Evolutionary conservation across 2,113 vertebrate genomes (phyloP), one percentile per base, ranked within the genome.

Genomic region (Aptenodytes forsteri): DNA sequence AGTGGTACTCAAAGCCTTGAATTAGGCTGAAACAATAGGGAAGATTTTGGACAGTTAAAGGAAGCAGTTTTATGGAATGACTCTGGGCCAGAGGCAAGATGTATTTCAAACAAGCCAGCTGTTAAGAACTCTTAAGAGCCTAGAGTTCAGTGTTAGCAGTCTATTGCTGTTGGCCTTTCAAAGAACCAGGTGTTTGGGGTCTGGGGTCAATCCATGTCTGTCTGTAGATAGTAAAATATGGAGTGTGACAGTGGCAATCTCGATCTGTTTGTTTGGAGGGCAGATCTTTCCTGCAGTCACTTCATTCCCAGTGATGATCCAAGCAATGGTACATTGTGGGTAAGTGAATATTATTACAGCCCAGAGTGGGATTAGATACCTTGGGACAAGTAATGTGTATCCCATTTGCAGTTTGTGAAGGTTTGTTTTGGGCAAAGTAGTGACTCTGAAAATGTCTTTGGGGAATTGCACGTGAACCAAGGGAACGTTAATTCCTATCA

Each of bases 1-100:
- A 94, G 30, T 44, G 61, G 67, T 80, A 93, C 62, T 98, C 64
- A 96, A 93, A 96, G 47, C 85, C 52, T 87, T 96, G 83, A 97
- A 91, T 95, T 90, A 55, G 44, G 47, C 86, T 97, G 97, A 95
- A 95, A 90, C 81, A 84, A 69, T 62, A 75, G 75, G 88, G 34
- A 86, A 65, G 66, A 78, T 87, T 87, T 96, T 84, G 69, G 65
- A 36, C 78, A 88, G 73, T 81, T 90, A 54, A 84, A 94, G 80
- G 55, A 82, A 92, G 78, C 89, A 75, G 78, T 82, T 87, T 71
- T 70, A 22, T 64, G 77, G 66, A 90, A 40, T 67, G 36, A 76
- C 73, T 95, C 59, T 65, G 71, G 91, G 84, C 70, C 87, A 59
- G 47, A 86, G 66, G 61, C 61, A 91, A 70, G 38, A 34, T 59